These are phyloP conservation scores for Spodoptera frugiperda DNA, from an alignment of 1,140 invertebrate genomes.

Conservation along the genomic window DNA sequence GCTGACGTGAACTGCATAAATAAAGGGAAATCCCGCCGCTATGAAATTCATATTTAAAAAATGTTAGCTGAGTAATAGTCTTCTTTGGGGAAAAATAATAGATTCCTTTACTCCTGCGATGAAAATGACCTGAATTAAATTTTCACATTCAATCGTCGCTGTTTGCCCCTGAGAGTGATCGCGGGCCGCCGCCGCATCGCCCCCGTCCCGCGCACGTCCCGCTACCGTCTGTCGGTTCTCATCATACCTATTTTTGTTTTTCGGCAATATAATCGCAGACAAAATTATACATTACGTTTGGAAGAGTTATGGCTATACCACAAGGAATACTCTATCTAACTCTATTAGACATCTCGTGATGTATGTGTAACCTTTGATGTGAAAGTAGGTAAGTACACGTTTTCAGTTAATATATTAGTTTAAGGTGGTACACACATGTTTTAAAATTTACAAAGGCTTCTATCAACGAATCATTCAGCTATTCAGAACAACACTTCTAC, in stretches of 20 bases:
- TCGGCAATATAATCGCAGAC: conserved; percentile 55
- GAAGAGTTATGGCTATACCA: conserved; percentile 30
- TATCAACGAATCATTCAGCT: too few relatives aligned
- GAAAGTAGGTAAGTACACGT: too few relatives aligned
- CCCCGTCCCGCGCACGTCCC: conserved; percentile 34
- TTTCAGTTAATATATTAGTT: too few relatives aligned
- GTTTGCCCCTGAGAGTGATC: conserved; percentile 75
- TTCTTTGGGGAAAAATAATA: conserved; percentile 73
- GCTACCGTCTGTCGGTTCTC: conserved; percentile 52
- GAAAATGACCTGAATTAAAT: conserved; percentile 82
- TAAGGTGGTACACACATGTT: too few relatives aligned
- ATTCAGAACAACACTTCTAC: too few relatives aligned
- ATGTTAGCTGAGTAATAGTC: conserved; percentile 67
- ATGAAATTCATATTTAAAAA: conserved; percentile 55
- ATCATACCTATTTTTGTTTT: conserved; percentile 68
- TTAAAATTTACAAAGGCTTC: too few relatives aligned
- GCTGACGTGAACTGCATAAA: conserved; percentile 45
- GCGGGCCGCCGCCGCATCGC: conserved; percentile 55
- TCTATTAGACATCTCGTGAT: neutral
- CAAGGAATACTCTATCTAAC: conserved; percentile 21
- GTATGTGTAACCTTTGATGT: neutral
- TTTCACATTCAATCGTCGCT: conserved; percentile 81
- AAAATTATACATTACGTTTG: conserved; percentile 37
- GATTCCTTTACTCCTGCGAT: conserved; percentile 68
- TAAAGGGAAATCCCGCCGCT: conserved; percentile 38